Evolutionary conservation across 2,113 vertebrate genomes (phyloP).

Genomic region (Clupea harengus): DNA sequence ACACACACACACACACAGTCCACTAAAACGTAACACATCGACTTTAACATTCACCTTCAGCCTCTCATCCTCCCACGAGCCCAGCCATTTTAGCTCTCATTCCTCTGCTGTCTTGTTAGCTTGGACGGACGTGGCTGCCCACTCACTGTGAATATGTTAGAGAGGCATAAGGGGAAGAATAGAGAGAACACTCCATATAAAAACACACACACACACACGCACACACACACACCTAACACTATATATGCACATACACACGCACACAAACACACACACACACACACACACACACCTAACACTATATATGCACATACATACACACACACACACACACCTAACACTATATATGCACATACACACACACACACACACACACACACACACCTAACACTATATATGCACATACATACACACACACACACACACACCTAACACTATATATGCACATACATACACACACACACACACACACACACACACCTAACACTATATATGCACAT

Average conservation of each 20-base stretch:
- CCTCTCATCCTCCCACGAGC: no score
- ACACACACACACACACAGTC: neutral
- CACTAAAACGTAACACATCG: conserved; percentile 1
- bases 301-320: neutral
- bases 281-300: neutral
- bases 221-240: neutral
- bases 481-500: neutral
- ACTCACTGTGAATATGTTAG: no score
- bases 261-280: neutral
- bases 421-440: no score
- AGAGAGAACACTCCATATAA: neutral
- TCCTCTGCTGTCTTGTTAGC: no score
- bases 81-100: no score
- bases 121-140: no score
- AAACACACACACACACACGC: neutral
- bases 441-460: no score
- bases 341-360: neutral
- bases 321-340: neutral
- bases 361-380: neutral
- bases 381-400: neutral
- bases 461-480: conserved; percentile 1
- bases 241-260: neutral
- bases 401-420: no score
- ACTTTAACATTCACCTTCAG: neutral
- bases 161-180: no score